phyloP scores from a whole-genome alignment of 2,797 vertebrate genomes.

The Melanotaenia trifasciata region DNA sequence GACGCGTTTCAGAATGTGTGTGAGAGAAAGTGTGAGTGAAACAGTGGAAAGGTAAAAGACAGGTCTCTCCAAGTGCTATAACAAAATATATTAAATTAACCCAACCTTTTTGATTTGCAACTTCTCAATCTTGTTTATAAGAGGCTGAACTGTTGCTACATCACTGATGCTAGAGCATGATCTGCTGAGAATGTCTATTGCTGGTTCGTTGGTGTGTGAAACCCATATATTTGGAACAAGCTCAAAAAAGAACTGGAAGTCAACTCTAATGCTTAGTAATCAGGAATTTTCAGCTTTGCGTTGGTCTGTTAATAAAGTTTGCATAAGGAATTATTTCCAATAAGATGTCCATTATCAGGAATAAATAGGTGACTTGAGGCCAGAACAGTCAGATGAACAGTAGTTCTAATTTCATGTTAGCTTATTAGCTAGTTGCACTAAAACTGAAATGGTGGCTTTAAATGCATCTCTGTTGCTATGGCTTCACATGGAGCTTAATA shows the following conservation, averaged over 20 bases:
- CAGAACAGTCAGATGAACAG: not conserved
- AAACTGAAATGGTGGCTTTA: not conserved
- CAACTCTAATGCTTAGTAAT: not conserved
- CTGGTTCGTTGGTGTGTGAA: not conserved
- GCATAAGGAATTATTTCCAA: not conserved
- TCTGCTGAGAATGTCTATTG: not conserved
- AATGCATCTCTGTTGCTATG: not conserved
- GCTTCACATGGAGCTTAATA: not conserved
- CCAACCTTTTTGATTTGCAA: not conserved
- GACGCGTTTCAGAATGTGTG: constrained; percentile 2
- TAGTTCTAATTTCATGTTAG: not conserved
- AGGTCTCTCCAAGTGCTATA: not conserved
- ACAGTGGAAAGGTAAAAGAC: constrained; percentile 8
- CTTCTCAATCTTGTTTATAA: not conserved
- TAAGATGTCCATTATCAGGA: not conserved
- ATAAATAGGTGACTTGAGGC: not conserved
- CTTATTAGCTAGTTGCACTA: not conserved
- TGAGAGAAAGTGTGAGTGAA: constrained; percentile 1
- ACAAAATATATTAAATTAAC: constrained; percentile 8
- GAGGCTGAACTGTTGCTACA: not conserved
- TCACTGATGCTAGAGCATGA: not conserved
- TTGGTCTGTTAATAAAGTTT: not conserved
- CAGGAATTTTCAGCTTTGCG: not conserved
- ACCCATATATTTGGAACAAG: not conserved
- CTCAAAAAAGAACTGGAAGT: not conserved